Evolutionary conservation across 2,113 vertebrate species (phyloP).

Genomic region (Seriola aureovittata): DNA sequence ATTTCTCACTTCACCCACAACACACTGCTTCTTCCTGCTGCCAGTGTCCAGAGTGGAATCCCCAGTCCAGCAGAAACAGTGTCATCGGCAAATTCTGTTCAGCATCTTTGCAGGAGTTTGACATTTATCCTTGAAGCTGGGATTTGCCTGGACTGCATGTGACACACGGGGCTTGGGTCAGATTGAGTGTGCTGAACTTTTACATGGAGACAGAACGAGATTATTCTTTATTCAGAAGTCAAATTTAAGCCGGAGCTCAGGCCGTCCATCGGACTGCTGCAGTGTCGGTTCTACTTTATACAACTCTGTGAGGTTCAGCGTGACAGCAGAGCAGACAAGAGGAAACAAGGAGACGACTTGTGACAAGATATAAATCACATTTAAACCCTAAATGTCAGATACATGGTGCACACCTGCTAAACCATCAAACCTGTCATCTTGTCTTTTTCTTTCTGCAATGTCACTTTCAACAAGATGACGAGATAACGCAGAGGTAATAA

Average conservation of each 20-base stretch:
- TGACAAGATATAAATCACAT: slow-evolving; percentile 38
- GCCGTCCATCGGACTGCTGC: neutral
- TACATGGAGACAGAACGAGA: neutral
- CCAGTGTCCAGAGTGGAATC: slow-evolving; percentile 5
- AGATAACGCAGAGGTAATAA: neutral
- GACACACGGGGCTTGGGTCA: slow-evolving; percentile 17
- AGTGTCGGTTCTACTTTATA: slow-evolving; percentile 19
- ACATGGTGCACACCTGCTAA: neutral
- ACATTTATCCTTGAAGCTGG: slow-evolving; percentile 26
- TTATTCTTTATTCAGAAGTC: neutral
- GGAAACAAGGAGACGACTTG: neutral
- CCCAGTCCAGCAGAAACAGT: neutral
- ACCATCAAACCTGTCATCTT: neutral
- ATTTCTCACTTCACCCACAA: slow-evolving; percentile 32
- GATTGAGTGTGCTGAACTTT: neutral
- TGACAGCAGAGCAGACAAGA: slow-evolving; percentile 17
- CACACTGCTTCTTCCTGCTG: neutral
- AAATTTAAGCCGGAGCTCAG: neutral
- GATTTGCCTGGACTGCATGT: slow-evolving; percentile 17
- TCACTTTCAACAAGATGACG: neutral
- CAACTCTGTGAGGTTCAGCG: neutral
- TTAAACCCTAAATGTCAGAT: slow-evolving; percentile 20
- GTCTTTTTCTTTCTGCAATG: neutral
- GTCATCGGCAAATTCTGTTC: neutral
- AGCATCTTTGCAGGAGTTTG: slow-evolving; percentile 3